phyloP scores from a whole-genome alignment of 1,140 invertebrate genomes.

The Triops cancriformis region DNA sequence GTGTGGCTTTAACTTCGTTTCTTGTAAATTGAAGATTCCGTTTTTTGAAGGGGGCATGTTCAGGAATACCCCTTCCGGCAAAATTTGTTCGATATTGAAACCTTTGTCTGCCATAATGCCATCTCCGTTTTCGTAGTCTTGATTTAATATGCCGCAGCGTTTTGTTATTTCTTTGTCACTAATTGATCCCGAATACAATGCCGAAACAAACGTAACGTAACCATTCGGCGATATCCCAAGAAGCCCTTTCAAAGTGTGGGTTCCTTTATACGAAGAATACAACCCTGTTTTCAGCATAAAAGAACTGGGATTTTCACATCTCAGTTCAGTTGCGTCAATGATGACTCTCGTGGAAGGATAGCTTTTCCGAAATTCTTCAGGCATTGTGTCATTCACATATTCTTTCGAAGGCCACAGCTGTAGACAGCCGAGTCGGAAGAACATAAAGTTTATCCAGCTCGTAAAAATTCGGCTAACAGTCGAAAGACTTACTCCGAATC shows the following conservation, averaged over 20 bases:
- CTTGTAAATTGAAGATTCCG: neutral
- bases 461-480: slow-evolving; percentile 2
- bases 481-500: neutral
- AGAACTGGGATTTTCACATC: too few relatives aligned
- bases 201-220: neutral
- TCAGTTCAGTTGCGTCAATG: too few relatives aligned
- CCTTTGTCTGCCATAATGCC: slow-evolving; percentile 6
- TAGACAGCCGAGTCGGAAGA: neutral
- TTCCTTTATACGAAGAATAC: too few relatives aligned
- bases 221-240: slow-evolving; percentile 1
- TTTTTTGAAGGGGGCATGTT: slow-evolving; percentile 21
- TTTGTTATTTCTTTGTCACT: neutral
- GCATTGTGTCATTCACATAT: neutral
- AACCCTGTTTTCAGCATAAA: too few relatives aligned
- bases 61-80: neutral
- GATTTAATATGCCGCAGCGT: neutral
- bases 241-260: slow-evolving; percentile 12
- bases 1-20: neutral
- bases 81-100: slow-evolving; percentile 1
- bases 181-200: neutral
- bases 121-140: neutral
- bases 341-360: slow-evolving; percentile 16
- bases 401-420: slow-evolving; percentile 9
- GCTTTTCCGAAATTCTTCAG: neutral
- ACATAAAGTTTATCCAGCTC: slow-evolving; percentile 8